phyloP scores from a whole-genome alignment of 2,888 invertebrate species.

The Esperia sulphurella region DNA sequence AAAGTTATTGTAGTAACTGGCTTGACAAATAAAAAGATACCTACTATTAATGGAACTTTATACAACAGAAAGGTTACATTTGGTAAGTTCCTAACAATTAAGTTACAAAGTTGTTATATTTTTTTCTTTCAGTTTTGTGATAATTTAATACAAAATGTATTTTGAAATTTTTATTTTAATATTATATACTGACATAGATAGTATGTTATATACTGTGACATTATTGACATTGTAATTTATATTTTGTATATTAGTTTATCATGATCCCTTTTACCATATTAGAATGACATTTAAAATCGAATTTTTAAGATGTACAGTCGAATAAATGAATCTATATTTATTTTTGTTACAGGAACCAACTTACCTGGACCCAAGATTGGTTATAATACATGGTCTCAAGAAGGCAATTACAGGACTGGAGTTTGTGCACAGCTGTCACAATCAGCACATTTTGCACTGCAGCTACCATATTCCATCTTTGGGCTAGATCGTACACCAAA shows the following conservation, averaged over 20 bases:
- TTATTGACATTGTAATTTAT: too few relatives aligned
- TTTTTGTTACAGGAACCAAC: conserved; percentile 82
- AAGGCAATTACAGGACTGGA: conserved; percentile 88
- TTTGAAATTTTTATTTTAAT: too few relatives aligned
- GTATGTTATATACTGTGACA: too few relatives aligned
- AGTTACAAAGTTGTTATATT: too few relatives aligned
- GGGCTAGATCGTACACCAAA: conserved; percentile 99
- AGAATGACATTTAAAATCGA: background rate
- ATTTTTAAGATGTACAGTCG: too few relatives aligned
- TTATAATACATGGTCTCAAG: conserved; percentile 93
- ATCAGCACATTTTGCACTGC: conserved; percentile 94
- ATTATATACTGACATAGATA: too few relatives aligned
- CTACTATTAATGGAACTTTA: conserved; percentile 85
- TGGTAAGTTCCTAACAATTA: conserved; percentile 76
- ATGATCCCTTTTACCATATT: too few relatives aligned
- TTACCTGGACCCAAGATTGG: conserved; percentile 93
- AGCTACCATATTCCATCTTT: conserved; percentile 96
- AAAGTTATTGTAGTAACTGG: conserved; percentile 97
- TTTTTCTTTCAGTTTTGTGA: too few relatives aligned
- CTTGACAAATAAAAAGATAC: conserved; percentile 83
- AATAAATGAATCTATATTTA: background rate
- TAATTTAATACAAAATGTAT: too few relatives aligned
- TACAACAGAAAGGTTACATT: conserved; percentile 89
- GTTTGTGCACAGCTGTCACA: conserved; percentile 94
- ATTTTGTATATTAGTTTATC: too few relatives aligned